Evolutionary conservation across 2,888 invertebrate genomes (phyloP).

Genomic region (Nebria brevicollis): DNA sequence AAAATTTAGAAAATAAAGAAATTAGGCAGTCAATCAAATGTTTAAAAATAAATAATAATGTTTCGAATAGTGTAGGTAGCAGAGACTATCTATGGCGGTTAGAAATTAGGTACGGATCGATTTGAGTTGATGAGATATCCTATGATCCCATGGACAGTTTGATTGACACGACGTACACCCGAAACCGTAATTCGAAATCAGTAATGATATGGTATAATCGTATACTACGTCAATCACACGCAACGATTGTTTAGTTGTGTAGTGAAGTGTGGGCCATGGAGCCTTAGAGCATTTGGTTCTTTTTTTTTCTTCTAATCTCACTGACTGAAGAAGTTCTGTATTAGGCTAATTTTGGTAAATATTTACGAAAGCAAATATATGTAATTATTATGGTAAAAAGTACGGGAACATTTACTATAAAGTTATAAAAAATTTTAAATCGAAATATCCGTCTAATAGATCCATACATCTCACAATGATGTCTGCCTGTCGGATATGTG

Average conservation of each 20-base stretch:
- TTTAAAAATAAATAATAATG: not conserved
- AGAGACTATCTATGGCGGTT: not conserved
- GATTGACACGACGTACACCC: constrained; percentile 16
- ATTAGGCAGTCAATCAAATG: not conserved
- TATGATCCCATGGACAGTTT: not conserved
- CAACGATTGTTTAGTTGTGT: not conserved
- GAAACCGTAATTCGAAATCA: constrained; percentile 9
- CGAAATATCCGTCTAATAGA: no score
- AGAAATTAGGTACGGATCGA: not conserved
- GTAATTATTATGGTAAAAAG: no score
- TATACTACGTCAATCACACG: constrained; percentile 18
- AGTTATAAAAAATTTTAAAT: no score
- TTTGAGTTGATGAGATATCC: not conserved
- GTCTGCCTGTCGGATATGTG: no score
- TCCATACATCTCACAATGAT: no score
- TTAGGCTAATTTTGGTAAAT: not conserved
- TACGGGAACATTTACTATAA: no score
- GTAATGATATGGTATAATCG: constrained; percentile 21
- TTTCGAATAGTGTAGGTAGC: not conserved
- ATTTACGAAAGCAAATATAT: not conserved
- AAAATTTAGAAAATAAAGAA: not conserved
- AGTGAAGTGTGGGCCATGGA: not conserved
- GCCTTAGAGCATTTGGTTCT: not conserved
- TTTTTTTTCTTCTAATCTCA: not conserved
- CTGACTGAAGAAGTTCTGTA: not conserved